Evolutionary conservation across 2,113 vertebrate genomes (phyloP).

Genomic region (Rhipidura dahli): DNA sequence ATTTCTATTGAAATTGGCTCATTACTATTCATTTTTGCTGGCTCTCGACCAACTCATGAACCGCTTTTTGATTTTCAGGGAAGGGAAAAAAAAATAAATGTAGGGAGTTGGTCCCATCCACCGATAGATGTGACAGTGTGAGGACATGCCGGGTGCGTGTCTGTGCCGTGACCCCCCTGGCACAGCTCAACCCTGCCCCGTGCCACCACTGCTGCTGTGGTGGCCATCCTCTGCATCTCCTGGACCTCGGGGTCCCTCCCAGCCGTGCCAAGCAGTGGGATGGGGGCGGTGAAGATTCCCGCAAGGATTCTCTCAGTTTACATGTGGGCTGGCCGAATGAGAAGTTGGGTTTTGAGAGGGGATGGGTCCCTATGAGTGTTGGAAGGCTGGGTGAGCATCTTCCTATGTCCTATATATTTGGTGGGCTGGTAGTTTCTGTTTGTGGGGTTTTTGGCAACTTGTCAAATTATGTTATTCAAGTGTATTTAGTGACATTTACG

Average conservation of each 20-base stretch:
- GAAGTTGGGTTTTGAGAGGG: neutral
- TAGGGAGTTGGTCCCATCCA: slow-evolving; percentile 37
- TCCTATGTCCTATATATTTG: neutral
- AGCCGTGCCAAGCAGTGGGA: neutral
- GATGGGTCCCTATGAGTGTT: rapidly evolving
- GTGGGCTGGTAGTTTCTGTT: neutral
- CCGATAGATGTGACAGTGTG: neutral
- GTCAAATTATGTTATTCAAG: neutral
- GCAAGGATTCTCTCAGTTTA: neutral
- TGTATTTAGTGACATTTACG: neutral
- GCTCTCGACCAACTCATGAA: slow-evolving; percentile 77
- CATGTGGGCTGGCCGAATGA: rapidly evolving
- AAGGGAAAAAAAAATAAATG: neutral
- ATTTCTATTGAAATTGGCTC: slow-evolving; percentile 79
- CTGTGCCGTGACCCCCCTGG: neutral
- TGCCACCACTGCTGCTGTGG: neutral
- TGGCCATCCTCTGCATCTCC: neutral
- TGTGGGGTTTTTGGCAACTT: neutral
- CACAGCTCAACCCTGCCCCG: rapidly evolving
- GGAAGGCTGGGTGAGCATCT: neutral
- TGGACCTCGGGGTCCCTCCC: neutral
- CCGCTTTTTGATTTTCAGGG: slow-evolving; percentile 63
- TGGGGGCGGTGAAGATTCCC: neutral
- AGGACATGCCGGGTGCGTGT: rapidly evolving
- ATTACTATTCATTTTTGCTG: slow-evolving; percentile 79